These are phyloP conservation scores for Panurus biarmicus DNA, from an alignment of 2,113 vertebrate species.

Conservation along the genomic window DNA sequence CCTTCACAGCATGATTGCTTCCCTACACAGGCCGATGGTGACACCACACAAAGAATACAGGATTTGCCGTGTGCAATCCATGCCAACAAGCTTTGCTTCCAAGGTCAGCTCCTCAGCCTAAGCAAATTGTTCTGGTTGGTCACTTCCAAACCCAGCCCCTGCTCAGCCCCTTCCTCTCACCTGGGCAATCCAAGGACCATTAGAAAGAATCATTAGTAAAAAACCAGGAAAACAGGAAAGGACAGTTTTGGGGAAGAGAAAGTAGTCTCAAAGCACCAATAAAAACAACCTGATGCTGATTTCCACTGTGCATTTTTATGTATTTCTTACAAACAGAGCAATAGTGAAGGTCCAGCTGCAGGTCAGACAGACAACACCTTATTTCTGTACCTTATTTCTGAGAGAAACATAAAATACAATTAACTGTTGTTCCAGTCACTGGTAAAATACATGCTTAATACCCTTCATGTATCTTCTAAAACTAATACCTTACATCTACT, in stretches of 20 bases:
- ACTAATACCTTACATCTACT: background rate
- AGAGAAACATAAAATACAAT: background rate
- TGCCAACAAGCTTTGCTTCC: background rate
- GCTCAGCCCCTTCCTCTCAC: background rate
- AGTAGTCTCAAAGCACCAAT: background rate
- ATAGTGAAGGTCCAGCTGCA: background rate
- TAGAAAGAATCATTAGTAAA: background rate
- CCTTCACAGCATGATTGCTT: background rate
- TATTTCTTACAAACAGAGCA: background rate
- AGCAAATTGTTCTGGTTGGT: background rate
- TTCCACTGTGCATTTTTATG: background rate
- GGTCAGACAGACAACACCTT: background rate
- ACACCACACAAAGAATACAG: background rate
- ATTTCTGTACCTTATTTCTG: background rate
- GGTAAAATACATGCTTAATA: background rate
- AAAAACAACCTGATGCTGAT: background rate
- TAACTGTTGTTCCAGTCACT: background rate
- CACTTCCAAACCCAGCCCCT: background rate
- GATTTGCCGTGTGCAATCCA: background rate
- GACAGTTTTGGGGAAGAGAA: background rate
- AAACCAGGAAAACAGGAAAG: background rate
- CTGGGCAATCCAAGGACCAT: background rate
- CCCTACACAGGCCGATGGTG: background rate
- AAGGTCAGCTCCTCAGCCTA: background rate
- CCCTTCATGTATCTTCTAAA: background rate